Percentiles rank a stretch among this genome's conserved stretches.
phyloP scores from a whole-genome alignment of 2,113 vertebrate genomes.

The Hippocampus mohnikei region DNA sequence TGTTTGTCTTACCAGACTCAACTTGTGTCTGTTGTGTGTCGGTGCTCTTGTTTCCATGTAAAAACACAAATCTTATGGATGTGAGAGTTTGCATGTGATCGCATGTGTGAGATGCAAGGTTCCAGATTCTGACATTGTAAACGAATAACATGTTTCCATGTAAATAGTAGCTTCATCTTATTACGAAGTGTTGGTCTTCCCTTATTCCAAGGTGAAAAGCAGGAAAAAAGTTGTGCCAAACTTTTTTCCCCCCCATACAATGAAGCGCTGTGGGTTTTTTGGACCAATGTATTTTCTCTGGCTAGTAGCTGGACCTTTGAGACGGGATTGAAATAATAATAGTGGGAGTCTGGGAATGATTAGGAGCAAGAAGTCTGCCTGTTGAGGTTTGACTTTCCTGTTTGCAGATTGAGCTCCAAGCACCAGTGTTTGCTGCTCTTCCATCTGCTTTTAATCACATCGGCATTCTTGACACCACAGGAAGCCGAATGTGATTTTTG shows the following conservation, averaged over 20 bases:
- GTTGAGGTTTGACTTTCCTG: conserved; percentile 83
- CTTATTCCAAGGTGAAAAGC: neutral
- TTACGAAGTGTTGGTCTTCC: conserved; percentile 1
- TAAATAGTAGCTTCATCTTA: neutral
- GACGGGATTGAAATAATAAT: conserved; percentile 72
- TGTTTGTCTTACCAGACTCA: conserved; percentile 28
- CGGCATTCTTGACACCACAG: conserved; percentile 79
- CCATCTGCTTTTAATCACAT: conserved; percentile 88
- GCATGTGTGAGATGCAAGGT: neutral
- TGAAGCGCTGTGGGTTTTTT: conserved; percentile 43
- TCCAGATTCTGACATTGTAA: conserved; percentile 18
- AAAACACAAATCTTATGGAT: conserved; percentile 7
- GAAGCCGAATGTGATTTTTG: conserved; percentile 74
- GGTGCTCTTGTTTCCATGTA: neutral
- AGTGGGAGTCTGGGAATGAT: conserved; percentile 80
- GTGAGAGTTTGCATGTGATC: conserved; percentile 14
- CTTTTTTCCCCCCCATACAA: conserved; percentile 25
- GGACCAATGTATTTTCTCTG: conserved; percentile 64
- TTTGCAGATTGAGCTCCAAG: conserved; percentile 83
- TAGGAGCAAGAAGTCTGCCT: conserved; percentile 72
- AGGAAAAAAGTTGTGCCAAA: conserved; percentile 11
- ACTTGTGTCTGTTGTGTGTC: conserved; percentile 14
- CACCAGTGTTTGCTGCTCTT: conserved; percentile 76
- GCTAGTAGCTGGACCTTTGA: conserved; percentile 56
- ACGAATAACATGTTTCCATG: conserved; percentile 25